These are phyloP conservation scores for Gambusia yucatana DNA, from an alignment of 2,797 vertebrate species.

Conservation along the genomic window DNA sequence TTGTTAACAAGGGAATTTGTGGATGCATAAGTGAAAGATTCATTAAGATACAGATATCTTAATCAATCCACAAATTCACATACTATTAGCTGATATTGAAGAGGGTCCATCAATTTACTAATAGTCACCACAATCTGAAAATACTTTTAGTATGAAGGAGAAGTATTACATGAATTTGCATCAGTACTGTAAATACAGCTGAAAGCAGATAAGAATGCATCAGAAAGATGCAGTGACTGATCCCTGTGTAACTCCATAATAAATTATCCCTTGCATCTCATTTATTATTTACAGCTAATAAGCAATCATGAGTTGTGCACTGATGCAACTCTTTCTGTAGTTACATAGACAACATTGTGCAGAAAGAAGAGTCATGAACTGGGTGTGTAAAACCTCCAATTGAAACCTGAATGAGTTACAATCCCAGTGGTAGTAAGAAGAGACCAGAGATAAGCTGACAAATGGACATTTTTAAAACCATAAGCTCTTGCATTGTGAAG, in stretches of 20 bases:
- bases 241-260: background rate
- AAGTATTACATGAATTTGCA: background rate
- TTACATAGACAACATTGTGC: background rate
- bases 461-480: background rate
- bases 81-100: background rate
- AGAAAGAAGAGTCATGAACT: constrained; percentile 3
- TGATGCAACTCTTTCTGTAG: background rate
- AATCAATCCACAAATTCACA: background rate
- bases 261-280: background rate
- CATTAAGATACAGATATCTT: background rate
- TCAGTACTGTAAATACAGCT: background rate
- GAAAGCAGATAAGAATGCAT: background rate
- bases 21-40: background rate
- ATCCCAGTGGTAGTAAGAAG: constrained; percentile 1
- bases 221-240: background rate
- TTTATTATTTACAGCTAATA: background rate
- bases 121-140: background rate
- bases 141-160: background rate
- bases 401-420: constrained; percentile 20
- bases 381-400: background rate
- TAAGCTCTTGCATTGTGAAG: background rate
- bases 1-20: background rate
- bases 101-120: background rate
- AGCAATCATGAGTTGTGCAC: background rate
- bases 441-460: constrained; percentile 15